Evolutionary conservation across 2,113 vertebrate genomes (phyloP).

Genomic region (Euleptes europaea): DNA sequence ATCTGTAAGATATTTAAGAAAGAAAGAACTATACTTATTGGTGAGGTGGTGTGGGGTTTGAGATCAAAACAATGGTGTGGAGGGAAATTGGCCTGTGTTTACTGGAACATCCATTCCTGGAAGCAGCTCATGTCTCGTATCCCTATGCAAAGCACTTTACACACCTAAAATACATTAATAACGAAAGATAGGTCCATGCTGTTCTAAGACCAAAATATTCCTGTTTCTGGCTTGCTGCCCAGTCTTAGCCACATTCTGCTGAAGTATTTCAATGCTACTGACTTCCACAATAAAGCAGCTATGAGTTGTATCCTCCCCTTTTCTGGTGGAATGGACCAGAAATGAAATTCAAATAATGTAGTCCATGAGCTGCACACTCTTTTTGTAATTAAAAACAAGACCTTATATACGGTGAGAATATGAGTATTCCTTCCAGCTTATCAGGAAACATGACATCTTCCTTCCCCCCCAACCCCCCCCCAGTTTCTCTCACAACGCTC

Average conservation of each 20-base stretch:
- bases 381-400: slow-evolving; percentile 21
- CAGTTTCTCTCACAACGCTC: slow-evolving; percentile 25
- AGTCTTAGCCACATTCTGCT: background rate
- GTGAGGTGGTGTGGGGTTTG: too few relatives aligned
- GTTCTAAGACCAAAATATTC: background rate
- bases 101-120: too few relatives aligned
- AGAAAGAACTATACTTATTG: background rate
- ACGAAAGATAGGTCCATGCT: background rate
- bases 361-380: slow-evolving; percentile 37
- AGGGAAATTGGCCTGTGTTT: too few relatives aligned
- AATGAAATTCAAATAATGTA: slow-evolving; percentile 38
- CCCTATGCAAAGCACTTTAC: background rate
- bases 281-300: background rate
- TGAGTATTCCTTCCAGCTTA: slow-evolving; percentile 39
- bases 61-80: too few relatives aligned
- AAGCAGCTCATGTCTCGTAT: too few relatives aligned
- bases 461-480: background rate
- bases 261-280: background rate
- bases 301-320: background rate
- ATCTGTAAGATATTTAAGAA: too few relatives aligned
- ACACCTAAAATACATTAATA: background rate
- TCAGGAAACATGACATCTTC: slow-evolving; percentile 18
- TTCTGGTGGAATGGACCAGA: slow-evolving; percentile 36
- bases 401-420: slow-evolving; percentile 36
- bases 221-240: background rate